These are phyloP conservation scores for Trogon melanurus DNA, from an alignment of 2,113 vertebrate species.

Conservation along the genomic window DNA sequence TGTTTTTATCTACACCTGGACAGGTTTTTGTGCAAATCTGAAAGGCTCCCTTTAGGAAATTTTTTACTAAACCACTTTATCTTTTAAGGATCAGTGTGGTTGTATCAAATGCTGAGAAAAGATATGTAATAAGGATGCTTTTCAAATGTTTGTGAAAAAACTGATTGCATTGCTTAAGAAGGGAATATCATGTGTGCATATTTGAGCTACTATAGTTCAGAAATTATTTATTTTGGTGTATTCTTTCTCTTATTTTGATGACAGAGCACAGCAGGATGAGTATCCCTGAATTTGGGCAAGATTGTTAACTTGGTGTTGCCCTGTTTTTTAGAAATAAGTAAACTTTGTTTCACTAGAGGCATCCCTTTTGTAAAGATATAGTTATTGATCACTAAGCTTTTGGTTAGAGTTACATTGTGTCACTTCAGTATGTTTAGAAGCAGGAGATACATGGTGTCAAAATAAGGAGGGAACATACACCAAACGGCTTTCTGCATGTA, in stretches of 20 bases:
- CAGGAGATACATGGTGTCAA: not conserved
- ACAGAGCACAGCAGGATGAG: not conserved
- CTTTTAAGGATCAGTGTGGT: not conserved
- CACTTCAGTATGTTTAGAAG: not conserved
- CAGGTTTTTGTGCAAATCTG: not conserved
- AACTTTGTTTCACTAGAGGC: not conserved
- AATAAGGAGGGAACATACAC: not conserved
- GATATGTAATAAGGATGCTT: not conserved
- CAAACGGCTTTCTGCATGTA: not conserved
- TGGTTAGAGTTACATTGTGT: not conserved
- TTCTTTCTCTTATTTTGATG: not conserved
- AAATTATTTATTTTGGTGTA: not conserved
- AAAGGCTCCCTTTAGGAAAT: not conserved
- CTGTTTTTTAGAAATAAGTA: not conserved
- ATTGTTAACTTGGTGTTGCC: not conserved
- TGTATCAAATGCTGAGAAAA: not conserved
- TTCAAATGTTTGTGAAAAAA: not conserved
- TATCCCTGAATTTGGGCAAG: not conserved
- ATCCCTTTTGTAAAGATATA: not conserved
- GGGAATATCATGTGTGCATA: not conserved
- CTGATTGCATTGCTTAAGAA: not conserved
- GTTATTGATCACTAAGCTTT: not conserved
- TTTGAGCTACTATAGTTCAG: not conserved
- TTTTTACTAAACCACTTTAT: not conserved
- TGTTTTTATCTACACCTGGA: not conserved